Evolutionary conservation across 2,888 invertebrate genomes (phyloP).

Genomic region (Thereva nobilitata): DNA sequence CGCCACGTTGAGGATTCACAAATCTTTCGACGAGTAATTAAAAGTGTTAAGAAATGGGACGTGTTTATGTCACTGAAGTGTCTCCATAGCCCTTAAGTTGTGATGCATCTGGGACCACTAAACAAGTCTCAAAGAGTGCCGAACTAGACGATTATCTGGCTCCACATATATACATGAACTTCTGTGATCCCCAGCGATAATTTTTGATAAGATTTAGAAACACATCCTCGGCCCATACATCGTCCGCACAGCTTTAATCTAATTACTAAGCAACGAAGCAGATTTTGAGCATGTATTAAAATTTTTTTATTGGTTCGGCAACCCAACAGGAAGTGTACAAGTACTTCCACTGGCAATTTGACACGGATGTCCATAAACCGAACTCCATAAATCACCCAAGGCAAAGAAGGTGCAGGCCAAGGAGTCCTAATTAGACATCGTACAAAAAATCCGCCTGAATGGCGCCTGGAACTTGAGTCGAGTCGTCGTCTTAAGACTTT

Average conservation of each 20-base stretch:
- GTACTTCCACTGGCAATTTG: neutral
- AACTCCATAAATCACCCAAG: constrained; percentile 37
- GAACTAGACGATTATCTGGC: neutral
- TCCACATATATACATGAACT: too few relatives aligned
- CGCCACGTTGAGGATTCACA: constrained; percentile 11
- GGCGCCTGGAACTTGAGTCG: constrained; percentile 37
- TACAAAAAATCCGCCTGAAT: constrained; percentile 37
- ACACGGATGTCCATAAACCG: neutral
- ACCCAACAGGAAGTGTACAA: neutral
- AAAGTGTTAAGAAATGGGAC: constrained; percentile 27
- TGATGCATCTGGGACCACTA: neutral
- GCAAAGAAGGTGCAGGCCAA: constrained; percentile 36
- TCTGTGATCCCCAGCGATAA: too few relatives aligned
- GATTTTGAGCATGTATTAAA: neutral
- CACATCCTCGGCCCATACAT: too few relatives aligned
- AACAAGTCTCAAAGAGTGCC: neutral
- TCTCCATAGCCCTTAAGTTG: constrained; percentile 2
- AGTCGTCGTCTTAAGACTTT: constrained; percentile 7
- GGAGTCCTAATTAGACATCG: constrained; percentile 41
- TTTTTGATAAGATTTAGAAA: too few relatives aligned
- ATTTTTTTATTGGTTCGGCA: constrained; percentile 3
- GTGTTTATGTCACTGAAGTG: constrained; percentile 16
- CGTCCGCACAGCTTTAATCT: too few relatives aligned
- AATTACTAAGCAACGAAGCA: too few relatives aligned
- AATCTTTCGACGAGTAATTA: constrained; percentile 26